phyloP scores from a whole-genome alignment of 1,140 invertebrate genomes.

The Aricia agestis region DNA sequence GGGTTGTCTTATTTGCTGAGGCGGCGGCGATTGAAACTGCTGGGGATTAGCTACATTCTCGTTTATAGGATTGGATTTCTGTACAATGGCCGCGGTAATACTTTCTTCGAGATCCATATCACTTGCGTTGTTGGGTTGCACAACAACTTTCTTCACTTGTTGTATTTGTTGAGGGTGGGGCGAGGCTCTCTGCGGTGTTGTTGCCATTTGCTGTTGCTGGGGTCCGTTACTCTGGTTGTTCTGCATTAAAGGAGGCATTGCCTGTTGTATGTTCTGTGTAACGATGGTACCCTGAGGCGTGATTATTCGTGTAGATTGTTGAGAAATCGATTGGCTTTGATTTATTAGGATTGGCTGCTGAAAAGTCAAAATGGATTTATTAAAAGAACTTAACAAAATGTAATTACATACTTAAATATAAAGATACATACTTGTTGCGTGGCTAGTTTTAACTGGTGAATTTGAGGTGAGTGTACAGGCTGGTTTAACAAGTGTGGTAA shows the following conservation, averaged over 20 bases:
- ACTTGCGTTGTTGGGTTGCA: constrained; percentile 63
- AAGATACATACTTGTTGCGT: constrained; percentile 50
- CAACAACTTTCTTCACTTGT: constrained; percentile 62
- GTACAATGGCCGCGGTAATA: constrained; percentile 69
- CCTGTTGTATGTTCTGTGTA: constrained; percentile 46
- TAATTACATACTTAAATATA: not conserved
- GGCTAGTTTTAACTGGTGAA: constrained; percentile 56
- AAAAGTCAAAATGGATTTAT: constrained; percentile 29
- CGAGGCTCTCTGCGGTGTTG: constrained; percentile 46
- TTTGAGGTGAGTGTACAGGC: constrained; percentile 52
- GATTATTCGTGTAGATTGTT: constrained; percentile 51
- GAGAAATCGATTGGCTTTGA: constrained; percentile 40
- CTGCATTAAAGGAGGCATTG: constrained; percentile 44
- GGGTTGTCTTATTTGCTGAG: constrained; percentile 44
- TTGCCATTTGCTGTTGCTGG: constrained; percentile 44
- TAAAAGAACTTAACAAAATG: not conserved
- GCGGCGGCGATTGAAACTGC: constrained; percentile 50
- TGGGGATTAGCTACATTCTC: constrained; percentile 43
- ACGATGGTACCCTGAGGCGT: constrained; percentile 65
- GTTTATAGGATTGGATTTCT: constrained; percentile 51
- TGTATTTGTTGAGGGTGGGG: constrained; percentile 50
- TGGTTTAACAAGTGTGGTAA: constrained; percentile 47
- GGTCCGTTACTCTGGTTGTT: constrained; percentile 51
- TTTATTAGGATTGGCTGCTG: constrained; percentile 58
- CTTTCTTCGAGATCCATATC: constrained; percentile 73